Base-by-base conservation (phyloP, 2,797 vertebrate genomes). In the Scomberomorus guttatus region DNA sequence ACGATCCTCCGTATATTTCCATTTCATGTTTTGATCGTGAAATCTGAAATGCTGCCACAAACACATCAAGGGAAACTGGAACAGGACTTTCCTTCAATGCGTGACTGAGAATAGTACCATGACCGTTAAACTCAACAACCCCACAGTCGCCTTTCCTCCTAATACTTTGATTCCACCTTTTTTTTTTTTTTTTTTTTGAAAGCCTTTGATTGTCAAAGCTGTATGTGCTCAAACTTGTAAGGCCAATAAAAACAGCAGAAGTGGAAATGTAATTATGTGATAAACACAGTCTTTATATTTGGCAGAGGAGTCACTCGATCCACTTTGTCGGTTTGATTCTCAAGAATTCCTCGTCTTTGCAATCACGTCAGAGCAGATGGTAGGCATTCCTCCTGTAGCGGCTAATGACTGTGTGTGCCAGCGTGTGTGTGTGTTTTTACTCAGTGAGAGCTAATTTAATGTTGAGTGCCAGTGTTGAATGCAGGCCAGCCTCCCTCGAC, bases 181-280 rank as follows among this genome's bases (percentile, higher is more conserved):
- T 59, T 44, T 5, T n/a, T n/a, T n/a, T 76, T 74, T 72, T 59
- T 44, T 72, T 51, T 10, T 55, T 20, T 54, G 1, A 63, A 63
- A 75, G 39, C 29, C 37, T 85, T 85, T 84, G 72, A 87, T 70
- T 75, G 76, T 84, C 18, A 15, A 51, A 75, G 76, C 77, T 81
- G 72, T 55, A 54, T 86, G 72, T 72, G 77, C 77, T 90, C 70
- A 81, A 72, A 83, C 75, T 55, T 75, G 70, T 79, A 68, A 86
- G 80, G 29, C 70, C 76, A 89, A 85, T 86, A 89, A 90, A 90
- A 82, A 85, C 50, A 46, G 81, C 63, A 82, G 65, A 84, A 87
- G 87, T 90, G 79, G 81, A 90, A 90, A 87, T 82, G 87, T 88
- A 91, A 92, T 90, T 86, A 88, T 80, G 85, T 79, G 90, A 90